These are phyloP conservation scores for Poeciliopsis prolifica DNA, from an alignment of 2,113 vertebrate species.

Conservation along the genomic window DNA sequence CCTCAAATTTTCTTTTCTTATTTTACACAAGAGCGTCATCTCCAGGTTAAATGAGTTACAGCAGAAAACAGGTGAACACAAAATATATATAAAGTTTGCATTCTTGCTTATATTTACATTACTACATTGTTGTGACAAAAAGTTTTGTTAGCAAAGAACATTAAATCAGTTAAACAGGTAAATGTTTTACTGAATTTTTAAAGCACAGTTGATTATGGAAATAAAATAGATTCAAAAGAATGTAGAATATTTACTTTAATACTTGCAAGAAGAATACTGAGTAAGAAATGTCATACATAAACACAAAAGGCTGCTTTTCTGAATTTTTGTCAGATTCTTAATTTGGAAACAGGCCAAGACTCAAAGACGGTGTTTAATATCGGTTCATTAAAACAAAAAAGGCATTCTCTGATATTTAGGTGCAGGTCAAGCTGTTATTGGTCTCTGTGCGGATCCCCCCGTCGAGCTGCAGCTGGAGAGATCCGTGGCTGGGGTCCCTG, in stretches of 20 bases:
- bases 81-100: conserved; percentile 39
- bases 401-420: conserved; percentile 15
- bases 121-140: conserved; percentile 16
- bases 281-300: neutral
- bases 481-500: conserved; percentile 67
- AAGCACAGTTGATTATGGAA: too few relatives aligned
- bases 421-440: neutral
- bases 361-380: conserved; percentile 19
- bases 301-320: neutral
- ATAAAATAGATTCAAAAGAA: too few relatives aligned
- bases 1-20: conserved; percentile 12
- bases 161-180: neutral
- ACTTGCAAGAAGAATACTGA: neutral
- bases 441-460: conserved; percentile 29
- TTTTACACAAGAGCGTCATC: conserved; percentile 28
- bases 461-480: conserved; percentile 47
- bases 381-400: conserved; percentile 20
- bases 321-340: neutral
- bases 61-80: conserved; percentile 52
- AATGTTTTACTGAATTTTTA: neutral
- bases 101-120: conserved; percentile 67
- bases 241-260: neutral
- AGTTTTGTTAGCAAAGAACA: neutral
- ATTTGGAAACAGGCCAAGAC: neutral
- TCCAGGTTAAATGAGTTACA: conserved; percentile 53